These are phyloP conservation scores for Linhomoeus sp. DNA, from an alignment of 2,888 invertebrate species.

Conservation along the genomic window DNA sequence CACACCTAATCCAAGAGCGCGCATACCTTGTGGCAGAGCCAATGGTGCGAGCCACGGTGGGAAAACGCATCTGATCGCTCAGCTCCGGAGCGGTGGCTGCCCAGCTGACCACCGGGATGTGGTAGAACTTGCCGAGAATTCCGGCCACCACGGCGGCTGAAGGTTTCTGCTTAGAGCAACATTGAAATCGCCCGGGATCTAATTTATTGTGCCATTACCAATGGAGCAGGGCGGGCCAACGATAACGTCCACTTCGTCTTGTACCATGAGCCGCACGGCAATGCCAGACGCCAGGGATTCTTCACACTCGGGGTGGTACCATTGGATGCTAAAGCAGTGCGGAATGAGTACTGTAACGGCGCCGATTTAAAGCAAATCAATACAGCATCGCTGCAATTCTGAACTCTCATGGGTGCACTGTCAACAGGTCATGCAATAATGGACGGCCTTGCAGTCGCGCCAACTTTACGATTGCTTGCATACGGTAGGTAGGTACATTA, in stretches of 20 bases:
- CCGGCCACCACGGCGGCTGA: background rate
- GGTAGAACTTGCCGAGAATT: background rate
- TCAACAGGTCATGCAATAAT: too few relatives aligned
- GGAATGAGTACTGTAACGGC: background rate
- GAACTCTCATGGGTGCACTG: too few relatives aligned
- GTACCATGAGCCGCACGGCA: background rate
- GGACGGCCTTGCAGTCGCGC: too few relatives aligned
- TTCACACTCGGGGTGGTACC: background rate
- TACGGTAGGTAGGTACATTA: too few relatives aligned
- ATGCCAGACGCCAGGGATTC: background rate
- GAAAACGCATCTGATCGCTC: background rate
- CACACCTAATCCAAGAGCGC: too few relatives aligned
- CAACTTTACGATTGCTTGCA: too few relatives aligned
- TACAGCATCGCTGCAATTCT: too few relatives aligned
- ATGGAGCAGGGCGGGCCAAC: conserved; percentile 1
- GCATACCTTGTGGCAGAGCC: background rate
- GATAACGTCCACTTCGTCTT: conserved; percentile 1
- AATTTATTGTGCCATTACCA: background rate
- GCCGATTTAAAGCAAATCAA: too few relatives aligned
- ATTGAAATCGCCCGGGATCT: background rate
- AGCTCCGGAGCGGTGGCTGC: background rate
- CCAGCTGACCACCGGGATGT: background rate
- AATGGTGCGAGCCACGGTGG: background rate
- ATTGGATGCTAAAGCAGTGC: background rate
- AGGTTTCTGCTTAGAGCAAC: background rate